Base-by-base conservation (phyloP, 2,888 invertebrate species). In the Drosophila mettleri region DNA sequence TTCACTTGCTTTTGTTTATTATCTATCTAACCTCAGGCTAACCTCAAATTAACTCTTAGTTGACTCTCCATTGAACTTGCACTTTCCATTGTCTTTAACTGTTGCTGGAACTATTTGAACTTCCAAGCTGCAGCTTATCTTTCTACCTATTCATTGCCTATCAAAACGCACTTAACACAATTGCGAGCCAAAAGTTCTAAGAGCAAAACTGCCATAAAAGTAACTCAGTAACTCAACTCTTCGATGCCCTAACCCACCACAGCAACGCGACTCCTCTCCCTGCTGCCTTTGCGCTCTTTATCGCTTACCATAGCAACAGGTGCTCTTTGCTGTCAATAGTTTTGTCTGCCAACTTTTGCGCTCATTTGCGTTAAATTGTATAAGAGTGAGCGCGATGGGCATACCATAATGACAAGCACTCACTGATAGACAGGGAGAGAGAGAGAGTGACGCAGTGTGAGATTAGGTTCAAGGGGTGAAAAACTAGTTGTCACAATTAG, bases 131-230 rank as follows among this genome's bases (percentile, higher is more conserved):
- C 14, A 41, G 52, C 54, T 66, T 76, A 57, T 62, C 66, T 52
- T 51, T 59, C 29, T 52, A 71, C 58, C 78, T 66, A 64, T 74
- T 76, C 85, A 70, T 74, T 69, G 82, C 48, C 88, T 73, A 87
- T 83, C 88, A 83, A 87, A 83, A 71, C 73, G 74, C 86, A 83
- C 82, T 83, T 87, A 82, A 87, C 88, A 83, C 88, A 78, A 87
- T 87, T 87, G 88, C 64, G 33, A 74, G 73, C 69, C 86, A 78
- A 87, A 83, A 87, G 88, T 85, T 83, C 88, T 73, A 52, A 85
- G 67, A 69, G 53, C 80, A 71, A 58, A 80, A 73, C 77, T 80
- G 78, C 67, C 80, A 76, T 83, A 81, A 83, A 82, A 83, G 86
- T 85, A 73, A 69, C 69, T 73, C 65, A 64, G 69, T 67, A 80